Evolutionary conservation across 2,113 vertebrate species (phyloP).

Genomic region (Apistogramma diplotaenia): DNA sequence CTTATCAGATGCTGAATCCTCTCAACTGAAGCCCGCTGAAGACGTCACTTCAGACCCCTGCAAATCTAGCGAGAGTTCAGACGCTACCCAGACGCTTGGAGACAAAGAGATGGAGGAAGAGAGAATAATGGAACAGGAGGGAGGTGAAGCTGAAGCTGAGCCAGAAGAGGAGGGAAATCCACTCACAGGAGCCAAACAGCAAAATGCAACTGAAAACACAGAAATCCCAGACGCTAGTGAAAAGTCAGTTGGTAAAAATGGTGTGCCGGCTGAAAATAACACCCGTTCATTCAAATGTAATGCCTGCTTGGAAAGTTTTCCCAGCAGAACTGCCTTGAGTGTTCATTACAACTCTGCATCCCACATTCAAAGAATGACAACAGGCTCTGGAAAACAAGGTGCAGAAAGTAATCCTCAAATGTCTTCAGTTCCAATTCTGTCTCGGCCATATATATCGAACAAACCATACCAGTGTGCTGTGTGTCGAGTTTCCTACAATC

Average conservation of each 20-base stretch:
- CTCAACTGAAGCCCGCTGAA: conserved; percentile 59
- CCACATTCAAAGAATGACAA: conserved; percentile 88
- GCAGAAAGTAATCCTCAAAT: conserved; percentile 47
- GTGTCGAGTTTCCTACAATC: conserved; percentile 90
- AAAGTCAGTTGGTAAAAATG: conserved; percentile 60
- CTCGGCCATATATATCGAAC: conserved; percentile 75
- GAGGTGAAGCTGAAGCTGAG: conserved; percentile 45
- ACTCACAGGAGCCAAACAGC: conserved; percentile 47
- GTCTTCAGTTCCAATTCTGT: conserved; percentile 18
- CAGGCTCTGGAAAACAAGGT: conserved; percentile 70
- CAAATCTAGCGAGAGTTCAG: conserved; percentile 51
- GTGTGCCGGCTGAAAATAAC: conserved; percentile 60
- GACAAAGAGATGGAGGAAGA: conserved; percentile 71
- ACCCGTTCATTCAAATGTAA: conserved; percentile 85
- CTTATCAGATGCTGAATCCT: conserved; percentile 65
- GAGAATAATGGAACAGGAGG: conserved; percentile 58
- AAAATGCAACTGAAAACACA: conserved; percentile 52
- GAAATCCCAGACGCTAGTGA: conserved; percentile 56
- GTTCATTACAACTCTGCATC: conserved; percentile 89
- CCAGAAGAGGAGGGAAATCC: conserved; percentile 61
- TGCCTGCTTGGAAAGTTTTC: conserved; percentile 87
- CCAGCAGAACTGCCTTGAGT: conserved; percentile 84
- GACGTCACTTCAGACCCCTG: conserved; percentile 55
- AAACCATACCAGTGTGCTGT: conserved; percentile 90
- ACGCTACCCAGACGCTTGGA: conserved; percentile 35